These are phyloP conservation scores for Sinosuthora webbiana DNA, from an alignment of 2,113 vertebrate genomes.

Conservation along the genomic window DNA sequence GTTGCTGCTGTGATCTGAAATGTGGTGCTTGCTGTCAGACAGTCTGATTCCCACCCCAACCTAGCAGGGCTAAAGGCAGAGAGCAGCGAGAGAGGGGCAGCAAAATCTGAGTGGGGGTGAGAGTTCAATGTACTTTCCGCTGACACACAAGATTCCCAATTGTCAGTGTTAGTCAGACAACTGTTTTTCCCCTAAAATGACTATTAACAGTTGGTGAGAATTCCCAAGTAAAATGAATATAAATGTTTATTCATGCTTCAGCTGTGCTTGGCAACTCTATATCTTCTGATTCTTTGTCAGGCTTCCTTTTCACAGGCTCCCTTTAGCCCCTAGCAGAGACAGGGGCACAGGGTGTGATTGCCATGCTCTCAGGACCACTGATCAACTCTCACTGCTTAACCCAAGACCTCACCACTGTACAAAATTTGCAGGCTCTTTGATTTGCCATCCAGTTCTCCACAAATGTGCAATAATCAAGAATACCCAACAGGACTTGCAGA, in stretches of 20 bases:
- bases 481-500: background rate
- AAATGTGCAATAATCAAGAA: background rate
- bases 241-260: background rate
- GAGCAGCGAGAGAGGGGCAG: background rate
- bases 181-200: background rate
- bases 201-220: background rate
- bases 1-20: background rate
- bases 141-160: background rate
- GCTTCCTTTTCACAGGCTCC: background rate
- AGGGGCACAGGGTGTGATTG: background rate
- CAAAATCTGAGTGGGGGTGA: background rate
- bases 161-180: accelerated
- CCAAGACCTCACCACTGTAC: background rate
- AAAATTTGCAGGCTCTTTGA: background rate
- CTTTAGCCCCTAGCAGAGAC: background rate
- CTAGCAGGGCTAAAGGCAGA: background rate
- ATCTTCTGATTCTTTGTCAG: background rate
- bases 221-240: background rate
- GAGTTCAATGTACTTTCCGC: background rate
- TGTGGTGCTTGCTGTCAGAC: accelerated
- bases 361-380: background rate
- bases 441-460: background rate
- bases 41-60: background rate
- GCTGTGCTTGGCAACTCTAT: background rate
- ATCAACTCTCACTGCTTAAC: background rate